These are phyloP conservation scores for Adelges cooleyi DNA, from an alignment of 1,140 invertebrate genomes.

Conservation along the genomic window DNA sequence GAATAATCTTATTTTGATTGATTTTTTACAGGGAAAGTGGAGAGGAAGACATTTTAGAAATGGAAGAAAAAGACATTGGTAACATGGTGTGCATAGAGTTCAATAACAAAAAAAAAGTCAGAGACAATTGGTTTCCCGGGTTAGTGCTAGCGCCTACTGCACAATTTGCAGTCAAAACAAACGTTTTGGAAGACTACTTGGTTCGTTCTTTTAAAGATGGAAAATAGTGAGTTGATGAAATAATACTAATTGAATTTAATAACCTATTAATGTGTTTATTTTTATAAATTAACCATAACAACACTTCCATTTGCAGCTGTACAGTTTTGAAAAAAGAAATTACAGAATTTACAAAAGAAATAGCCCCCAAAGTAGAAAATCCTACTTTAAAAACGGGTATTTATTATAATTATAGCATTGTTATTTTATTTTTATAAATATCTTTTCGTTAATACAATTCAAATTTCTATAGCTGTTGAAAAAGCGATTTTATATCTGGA, in stretches of 20 bases:
- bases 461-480: slow-evolving; percentile 65
- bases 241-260: neutral
- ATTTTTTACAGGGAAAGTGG: slow-evolving; percentile 49
- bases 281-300: too few relatives aligned
- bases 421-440: neutral
- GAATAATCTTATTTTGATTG: too few relatives aligned
- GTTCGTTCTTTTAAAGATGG: slow-evolving; percentile 91
- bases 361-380: slow-evolving; percentile 69
- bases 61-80: slow-evolving; percentile 55
- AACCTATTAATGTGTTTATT: too few relatives aligned
- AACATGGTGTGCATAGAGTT: slow-evolving; percentile 73
- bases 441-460: slow-evolving; percentile 7
- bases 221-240: slow-evolving; percentile 50
- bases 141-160: slow-evolving; percentile 83
- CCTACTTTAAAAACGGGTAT: slow-evolving; percentile 52
- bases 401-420: slow-evolving; percentile 8
- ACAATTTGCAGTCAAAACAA: slow-evolving; percentile 73
- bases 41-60: slow-evolving; percentile 48
- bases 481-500: slow-evolving; percentile 81
- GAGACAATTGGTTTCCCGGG: slow-evolving; percentile 82
- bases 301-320: too few relatives aligned
- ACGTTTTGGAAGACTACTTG: slow-evolving; percentile 78
- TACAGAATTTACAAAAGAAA: slow-evolving; percentile 73
- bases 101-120: slow-evolving; percentile 61
- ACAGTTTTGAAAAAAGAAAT: slow-evolving; percentile 89